phyloP scores from a whole-genome alignment of 2,797 vertebrate species.

The Pipistrellus kuhlii region DNA sequence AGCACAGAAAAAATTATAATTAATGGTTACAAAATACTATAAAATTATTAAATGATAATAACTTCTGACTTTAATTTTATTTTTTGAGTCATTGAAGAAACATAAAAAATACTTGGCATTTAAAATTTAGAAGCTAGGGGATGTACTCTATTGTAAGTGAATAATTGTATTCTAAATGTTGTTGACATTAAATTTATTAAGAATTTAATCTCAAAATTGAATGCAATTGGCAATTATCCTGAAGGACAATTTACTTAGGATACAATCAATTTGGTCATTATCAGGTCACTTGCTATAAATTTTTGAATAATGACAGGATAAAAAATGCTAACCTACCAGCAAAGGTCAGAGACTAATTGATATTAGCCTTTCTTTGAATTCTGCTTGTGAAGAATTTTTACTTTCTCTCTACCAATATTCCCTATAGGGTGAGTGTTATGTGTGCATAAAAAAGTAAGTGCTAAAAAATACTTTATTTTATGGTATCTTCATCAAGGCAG shows the following conservation, averaged over 20 bases:
- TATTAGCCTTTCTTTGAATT: neutral
- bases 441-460: neutral
- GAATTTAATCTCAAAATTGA: slow-evolving; percentile 38
- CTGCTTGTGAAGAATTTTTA: neutral
- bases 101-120: neutral
- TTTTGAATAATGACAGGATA: neutral
- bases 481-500: accelerated
- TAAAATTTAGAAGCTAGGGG: neutral
- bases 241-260: slow-evolving; percentile 3
- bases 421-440: neutral
- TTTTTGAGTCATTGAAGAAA: neutral
- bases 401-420: neutral
- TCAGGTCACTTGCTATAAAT: neutral
- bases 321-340: neutral
- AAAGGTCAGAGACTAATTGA: neutral
- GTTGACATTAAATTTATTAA: slow-evolving; percentile 38
- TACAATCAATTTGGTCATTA: slow-evolving; percentile 44
- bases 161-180: slow-evolving; percentile 1
- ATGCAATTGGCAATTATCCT: slow-evolving; percentile 7
- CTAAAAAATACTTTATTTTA: neutral
- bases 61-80: neutral
- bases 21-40: slow-evolving; percentile 33
- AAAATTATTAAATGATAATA: slow-evolving; percentile 30
- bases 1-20: neutral
- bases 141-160: neutral